Conservation (phyloP, 2,888 invertebrate genomes). For the Salticus scenicus region DNA sequence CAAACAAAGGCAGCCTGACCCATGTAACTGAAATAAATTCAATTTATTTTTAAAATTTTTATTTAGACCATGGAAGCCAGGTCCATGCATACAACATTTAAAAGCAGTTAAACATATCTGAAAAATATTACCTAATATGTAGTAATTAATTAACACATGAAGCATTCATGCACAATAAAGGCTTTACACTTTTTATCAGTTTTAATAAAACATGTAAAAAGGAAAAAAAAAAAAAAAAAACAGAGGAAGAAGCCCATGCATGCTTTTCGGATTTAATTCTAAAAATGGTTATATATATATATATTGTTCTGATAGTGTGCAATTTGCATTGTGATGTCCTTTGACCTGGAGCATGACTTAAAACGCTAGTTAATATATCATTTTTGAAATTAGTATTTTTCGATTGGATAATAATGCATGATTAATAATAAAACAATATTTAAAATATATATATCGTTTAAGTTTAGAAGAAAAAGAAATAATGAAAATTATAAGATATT, state of each 20-base stretch:
- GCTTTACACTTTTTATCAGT: constrained; percentile 4
- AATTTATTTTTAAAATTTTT: constrained; percentile 29
- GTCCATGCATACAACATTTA: constrained; percentile 66
- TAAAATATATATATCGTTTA: no score
- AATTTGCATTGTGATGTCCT: constrained; percentile 59
- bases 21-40: constrained; percentile 16
- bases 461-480: no score
- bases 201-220: constrained; percentile 34
- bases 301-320: constrained; percentile 52
- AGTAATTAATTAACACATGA: constrained; percentile 37
- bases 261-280: constrained; percentile 27
- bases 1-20: constrained; percentile 67
- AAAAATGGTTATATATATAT: constrained; percentile 4
- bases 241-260: constrained; percentile 66
- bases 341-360: constrained; percentile 65
- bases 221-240: no score
- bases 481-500: no score
- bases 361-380: no score
- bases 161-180: constrained; percentile 56
- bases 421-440: no score
- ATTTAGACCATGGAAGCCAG: constrained; percentile 41
- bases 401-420: no score
- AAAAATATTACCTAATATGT: constrained; percentile 31
- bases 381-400: no score
- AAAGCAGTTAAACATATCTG: constrained; percentile 34